These are phyloP conservation scores for Acanthisitta chloris DNA, from an alignment of 2,113 vertebrate species.

Conservation along the genomic window DNA sequence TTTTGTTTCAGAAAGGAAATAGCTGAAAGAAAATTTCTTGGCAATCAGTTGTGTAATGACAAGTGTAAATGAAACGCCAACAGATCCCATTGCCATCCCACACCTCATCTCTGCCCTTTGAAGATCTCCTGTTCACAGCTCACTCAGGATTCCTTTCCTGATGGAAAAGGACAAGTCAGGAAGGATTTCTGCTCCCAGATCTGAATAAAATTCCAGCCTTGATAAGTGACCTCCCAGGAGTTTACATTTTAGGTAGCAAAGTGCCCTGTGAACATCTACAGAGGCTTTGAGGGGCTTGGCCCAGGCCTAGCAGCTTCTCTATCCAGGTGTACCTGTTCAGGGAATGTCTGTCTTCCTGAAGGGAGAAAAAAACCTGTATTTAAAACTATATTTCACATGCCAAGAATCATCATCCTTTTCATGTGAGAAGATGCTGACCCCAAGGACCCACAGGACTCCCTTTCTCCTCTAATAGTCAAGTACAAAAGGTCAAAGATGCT, in stretches of 20 bases:
- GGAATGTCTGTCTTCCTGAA: neutral
- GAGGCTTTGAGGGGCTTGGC: neutral
- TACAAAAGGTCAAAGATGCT: neutral
- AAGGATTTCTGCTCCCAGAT: neutral
- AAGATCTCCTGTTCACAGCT: neutral
- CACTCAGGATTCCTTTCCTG: neutral
- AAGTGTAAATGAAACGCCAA: neutral
- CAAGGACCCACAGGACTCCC: neutral
- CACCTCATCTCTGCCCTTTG: neutral
- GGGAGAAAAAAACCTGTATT: neutral
- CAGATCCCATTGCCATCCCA: neutral
- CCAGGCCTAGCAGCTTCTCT: neutral
- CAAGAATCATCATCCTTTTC: neutral
- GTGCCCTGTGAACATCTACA: neutral
- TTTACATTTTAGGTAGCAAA: neutral
- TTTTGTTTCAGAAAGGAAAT: neutral
- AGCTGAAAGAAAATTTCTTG: neutral
- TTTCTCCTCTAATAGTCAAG: neutral
- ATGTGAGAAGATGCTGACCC: rapidly evolving
- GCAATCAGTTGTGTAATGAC: neutral
- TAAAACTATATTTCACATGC: neutral
- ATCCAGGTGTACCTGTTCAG: neutral
- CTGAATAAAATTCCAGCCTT: neutral
- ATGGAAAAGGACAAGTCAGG: neutral
- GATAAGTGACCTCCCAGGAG: neutral